Evolutionary conservation across 2,797 vertebrate genomes (phyloP).

Genomic region (Podarcis siculus): DNA sequence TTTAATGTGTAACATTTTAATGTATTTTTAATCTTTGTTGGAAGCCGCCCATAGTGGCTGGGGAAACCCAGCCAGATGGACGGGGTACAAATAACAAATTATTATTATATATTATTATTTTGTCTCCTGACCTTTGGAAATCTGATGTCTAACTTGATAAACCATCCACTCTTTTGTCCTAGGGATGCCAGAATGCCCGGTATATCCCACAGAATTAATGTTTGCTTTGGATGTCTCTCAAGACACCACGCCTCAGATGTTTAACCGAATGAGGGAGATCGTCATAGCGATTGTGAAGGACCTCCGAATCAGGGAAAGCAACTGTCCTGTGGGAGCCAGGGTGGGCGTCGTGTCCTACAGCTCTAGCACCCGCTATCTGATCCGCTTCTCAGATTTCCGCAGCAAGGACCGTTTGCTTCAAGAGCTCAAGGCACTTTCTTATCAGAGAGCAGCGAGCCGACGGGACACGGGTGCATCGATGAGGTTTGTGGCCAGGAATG

Average conservation of each 20-base stretch:
- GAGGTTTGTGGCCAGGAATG: conserved; percentile 81
- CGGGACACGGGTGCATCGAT: conserved; percentile 79
- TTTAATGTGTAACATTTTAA: too few relatives aligned
- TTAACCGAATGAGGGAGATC: conserved; percentile 76
- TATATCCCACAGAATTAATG: conserved; percentile 84
- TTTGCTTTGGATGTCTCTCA: conserved; percentile 84
- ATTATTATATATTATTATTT: neutral
- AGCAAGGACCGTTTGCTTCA: conserved; percentile 77
- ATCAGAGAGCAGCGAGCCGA: conserved; percentile 67
- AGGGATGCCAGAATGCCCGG: conserved; percentile 74
- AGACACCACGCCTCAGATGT: conserved; percentile 66
- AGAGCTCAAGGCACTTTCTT: conserved; percentile 74
- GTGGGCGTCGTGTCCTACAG: conserved; percentile 82
- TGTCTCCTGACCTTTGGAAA: neutral
- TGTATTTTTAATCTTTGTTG: too few relatives aligned
- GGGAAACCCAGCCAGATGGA: too few relatives aligned
- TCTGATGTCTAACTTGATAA: neutral
- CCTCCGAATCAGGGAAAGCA: conserved; percentile 77
- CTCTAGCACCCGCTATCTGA: conserved; percentile 74
- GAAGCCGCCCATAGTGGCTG: too few relatives aligned
- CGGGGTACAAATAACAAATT: too few relatives aligned
- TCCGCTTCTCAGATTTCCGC: conserved; percentile 82
- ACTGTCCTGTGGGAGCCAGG: conserved; percentile 81
- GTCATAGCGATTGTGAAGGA: conserved; percentile 73
- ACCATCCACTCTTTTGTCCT: conserved; percentile 17